Evolutionary conservation across 2,113 vertebrate species (phyloP).

Genomic region (Phylloscopus trochiloides): DNA sequence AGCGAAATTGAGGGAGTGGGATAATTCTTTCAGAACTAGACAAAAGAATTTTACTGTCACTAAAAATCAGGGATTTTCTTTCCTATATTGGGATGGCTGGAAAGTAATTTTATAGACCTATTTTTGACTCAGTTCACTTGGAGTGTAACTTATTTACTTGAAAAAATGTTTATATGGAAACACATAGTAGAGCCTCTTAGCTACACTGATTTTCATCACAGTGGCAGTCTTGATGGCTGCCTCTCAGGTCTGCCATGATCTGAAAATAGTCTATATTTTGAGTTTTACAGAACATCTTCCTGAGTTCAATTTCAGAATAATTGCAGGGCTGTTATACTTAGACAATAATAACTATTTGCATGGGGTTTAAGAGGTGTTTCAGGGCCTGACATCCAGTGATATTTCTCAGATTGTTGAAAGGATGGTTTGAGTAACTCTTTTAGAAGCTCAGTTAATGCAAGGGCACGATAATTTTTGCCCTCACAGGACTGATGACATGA

Average conservation of each 20-base stretch:
- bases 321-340: neutral
- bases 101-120: neutral
- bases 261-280: neutral
- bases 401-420: neutral
- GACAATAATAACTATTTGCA: neutral
- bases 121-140: neutral
- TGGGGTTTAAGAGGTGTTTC: neutral
- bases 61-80: neutral
- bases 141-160: neutral
- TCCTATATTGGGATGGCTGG: neutral
- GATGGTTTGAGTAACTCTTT: neutral
- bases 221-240: neutral
- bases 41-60: neutral
- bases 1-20: neutral
- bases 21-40: neutral
- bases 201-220: neutral
- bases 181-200: neutral
- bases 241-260: neutral
- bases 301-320: neutral
- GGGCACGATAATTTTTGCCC: neutral
- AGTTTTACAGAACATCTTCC: neutral
- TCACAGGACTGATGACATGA: neutral
- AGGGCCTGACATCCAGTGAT: neutral
- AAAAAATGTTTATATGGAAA: neutral
- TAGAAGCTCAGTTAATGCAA: neutral